These are phyloP conservation scores for Laticauda laticaudata DNA, from an alignment of 2,113 vertebrate genomes.

Conservation along the genomic window DNA sequence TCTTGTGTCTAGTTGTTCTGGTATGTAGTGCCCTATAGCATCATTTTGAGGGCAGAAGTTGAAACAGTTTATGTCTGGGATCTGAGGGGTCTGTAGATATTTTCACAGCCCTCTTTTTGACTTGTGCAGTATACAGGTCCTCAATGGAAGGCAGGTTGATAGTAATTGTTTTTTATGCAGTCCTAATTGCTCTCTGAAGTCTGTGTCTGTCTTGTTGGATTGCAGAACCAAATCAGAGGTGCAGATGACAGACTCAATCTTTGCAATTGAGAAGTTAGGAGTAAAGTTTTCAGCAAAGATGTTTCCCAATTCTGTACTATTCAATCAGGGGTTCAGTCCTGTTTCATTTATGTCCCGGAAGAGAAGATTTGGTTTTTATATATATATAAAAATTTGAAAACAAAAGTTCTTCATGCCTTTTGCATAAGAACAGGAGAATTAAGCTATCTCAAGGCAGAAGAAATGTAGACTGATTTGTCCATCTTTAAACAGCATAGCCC, in stretches of 20 bases:
- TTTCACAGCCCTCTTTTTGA: too few relatives aligned
- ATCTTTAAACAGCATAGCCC: not conserved
- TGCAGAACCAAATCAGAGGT: too few relatives aligned
- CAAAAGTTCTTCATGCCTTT: not conserved
- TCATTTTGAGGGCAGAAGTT: too few relatives aligned
- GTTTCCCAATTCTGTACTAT: not conserved
- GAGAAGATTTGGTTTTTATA: not conserved
- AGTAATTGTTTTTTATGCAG: too few relatives aligned
- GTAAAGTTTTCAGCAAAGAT: not conserved
- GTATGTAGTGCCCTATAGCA: too few relatives aligned
- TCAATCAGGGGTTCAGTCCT: not conserved
- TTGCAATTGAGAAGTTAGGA: not conserved
- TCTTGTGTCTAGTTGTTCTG: too few relatives aligned
- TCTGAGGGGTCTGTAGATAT: too few relatives aligned
- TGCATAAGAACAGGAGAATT: not conserved
- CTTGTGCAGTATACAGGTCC: too few relatives aligned
- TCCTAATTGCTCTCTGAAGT: too few relatives aligned
- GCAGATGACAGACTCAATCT: not conserved
- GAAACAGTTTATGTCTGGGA: too few relatives aligned
- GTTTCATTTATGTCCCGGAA: not conserved
- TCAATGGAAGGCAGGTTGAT: too few relatives aligned
- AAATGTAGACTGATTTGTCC: not conserved
- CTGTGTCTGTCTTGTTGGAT: too few relatives aligned
- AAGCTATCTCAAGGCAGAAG: not conserved
- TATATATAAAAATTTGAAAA: not conserved